These are phyloP conservation scores for Paraescarpia echinospica DNA, from an alignment of 1,140 invertebrate genomes.

Conservation along the genomic window DNA sequence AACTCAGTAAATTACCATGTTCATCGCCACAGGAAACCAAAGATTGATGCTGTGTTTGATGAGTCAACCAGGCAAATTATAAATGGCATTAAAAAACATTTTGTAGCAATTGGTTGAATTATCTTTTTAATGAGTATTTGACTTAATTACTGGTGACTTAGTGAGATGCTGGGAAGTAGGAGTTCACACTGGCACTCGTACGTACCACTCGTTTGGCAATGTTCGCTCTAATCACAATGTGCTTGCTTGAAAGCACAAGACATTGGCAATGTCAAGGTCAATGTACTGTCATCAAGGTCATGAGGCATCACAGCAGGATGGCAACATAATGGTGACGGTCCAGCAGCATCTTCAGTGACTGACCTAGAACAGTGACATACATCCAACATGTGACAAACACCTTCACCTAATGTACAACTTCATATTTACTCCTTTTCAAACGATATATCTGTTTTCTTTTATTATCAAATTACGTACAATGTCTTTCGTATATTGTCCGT, in stretches of 20 bases:
- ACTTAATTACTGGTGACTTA: background rate
- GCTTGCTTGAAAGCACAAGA: background rate
- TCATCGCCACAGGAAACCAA: background rate
- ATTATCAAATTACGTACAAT: no score
- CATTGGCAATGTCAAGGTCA: background rate
- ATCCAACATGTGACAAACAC: conserved; percentile 20
- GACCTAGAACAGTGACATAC: conserved; percentile 45
- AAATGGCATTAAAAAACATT: background rate
- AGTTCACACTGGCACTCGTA: background rate
- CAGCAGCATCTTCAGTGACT: conserved; percentile 56
- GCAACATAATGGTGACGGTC: conserved; percentile 57
- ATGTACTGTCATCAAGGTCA: background rate
- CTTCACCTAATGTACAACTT: background rate
- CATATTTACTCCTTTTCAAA: no score
- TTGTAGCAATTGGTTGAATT: background rate
- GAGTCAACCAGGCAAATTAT: background rate
- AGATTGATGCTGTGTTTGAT: background rate
- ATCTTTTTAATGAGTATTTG: background rate
- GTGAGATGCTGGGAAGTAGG: background rate
- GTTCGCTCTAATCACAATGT: background rate
- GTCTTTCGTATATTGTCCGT: no score
- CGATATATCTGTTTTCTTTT: no score
- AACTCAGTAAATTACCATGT: background rate
- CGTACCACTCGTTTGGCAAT: background rate
- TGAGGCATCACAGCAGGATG: conserved; percentile 40